Conservation (phyloP, 2,888 invertebrate genomes). For the Heliconius charithonia region DNA sequence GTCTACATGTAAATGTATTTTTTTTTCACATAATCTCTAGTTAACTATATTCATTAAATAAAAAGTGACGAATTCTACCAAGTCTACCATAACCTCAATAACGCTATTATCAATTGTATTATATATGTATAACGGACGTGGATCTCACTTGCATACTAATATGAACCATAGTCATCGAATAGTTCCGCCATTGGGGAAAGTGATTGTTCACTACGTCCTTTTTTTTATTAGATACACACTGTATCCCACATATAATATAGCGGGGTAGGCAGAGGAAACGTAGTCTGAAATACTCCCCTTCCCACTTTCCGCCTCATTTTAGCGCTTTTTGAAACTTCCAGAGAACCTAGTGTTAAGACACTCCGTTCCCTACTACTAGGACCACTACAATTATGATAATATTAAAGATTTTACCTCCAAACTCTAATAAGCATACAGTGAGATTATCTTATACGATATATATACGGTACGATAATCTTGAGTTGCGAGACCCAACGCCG, state of each 20-base stretch:
- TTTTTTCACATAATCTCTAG: not conserved
- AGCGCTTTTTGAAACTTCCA: too few relatives aligned
- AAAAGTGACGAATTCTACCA: not conserved
- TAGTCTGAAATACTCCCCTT: not conserved
- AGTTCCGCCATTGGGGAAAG: constrained; percentile 53
- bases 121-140: constrained; percentile 42
- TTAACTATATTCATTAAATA: not conserved
- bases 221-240: constrained; percentile 7
- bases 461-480: too few relatives aligned
- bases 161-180: constrained; percentile 47
- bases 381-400: too few relatives aligned
- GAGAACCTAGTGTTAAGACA: too few relatives aligned
- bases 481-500: too few relatives aligned
- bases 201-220: constrained; percentile 49
- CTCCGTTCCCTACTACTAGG: too few relatives aligned
- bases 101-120: constrained; percentile 37
- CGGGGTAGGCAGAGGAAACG: not conserved
- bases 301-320: too few relatives aligned
- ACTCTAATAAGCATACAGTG: too few relatives aligned
- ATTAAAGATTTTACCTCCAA: too few relatives aligned
- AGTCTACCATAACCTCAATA: constrained; percentile 32
- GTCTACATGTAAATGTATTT: not conserved
- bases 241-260: not conserved
- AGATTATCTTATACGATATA: too few relatives aligned
- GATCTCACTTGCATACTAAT: constrained; percentile 63